A percentile compares a stretch with the other conserved stretches of the same genome.
Evolutionary conservation across 2,113 vertebrate genomes (phyloP).

Genomic region (Sinocyclocheilus rhinocerous): DNA sequence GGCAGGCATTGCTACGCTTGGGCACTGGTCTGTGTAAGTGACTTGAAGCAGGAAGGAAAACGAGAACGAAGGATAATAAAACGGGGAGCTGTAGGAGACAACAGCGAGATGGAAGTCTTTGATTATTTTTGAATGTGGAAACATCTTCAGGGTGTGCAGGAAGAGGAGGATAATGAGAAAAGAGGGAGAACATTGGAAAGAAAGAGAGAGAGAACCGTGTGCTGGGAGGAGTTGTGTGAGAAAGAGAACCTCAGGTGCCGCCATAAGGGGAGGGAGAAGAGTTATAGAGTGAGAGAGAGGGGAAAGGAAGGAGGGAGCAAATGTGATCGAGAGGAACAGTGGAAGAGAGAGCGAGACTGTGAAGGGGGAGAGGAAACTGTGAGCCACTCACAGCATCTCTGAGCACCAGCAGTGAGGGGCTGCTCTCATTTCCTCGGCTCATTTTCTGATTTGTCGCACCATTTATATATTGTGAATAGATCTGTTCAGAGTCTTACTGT

Average conservation of each 20-base stretch:
- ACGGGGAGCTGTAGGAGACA: slow-evolving; percentile 5
- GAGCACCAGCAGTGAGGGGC: slow-evolving; percentile 55
- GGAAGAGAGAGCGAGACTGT: slow-evolving; percentile 67
- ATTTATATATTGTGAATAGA: not conserved
- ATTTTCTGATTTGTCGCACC: not conserved
- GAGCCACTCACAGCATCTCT: slow-evolving; percentile 61
- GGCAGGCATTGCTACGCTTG: slow-evolving; percentile 76
- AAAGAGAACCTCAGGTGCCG: slow-evolving; percentile 83
- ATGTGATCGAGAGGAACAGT: slow-evolving; percentile 74
- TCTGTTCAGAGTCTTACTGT: not conserved
- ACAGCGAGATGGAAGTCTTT: slow-evolving; percentile 42
- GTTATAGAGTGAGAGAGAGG: slow-evolving; percentile 53
- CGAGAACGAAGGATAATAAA: slow-evolving; percentile 42
- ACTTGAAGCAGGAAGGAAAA: slow-evolving; percentile 61
- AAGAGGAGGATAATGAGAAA: slow-evolving; percentile 51
- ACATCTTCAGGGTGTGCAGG: slow-evolving; percentile 66
- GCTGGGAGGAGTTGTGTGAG: slow-evolving; percentile 65
- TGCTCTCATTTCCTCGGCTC: slow-evolving; percentile 37
- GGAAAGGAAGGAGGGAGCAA: slow-evolving; percentile 59
- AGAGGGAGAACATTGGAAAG: slow-evolving; percentile 55
- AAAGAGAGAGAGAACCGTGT: slow-evolving; percentile 65
- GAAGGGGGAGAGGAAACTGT: slow-evolving; percentile 56
- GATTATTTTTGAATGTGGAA: slow-evolving; percentile 79
- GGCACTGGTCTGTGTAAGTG: slow-evolving; percentile 78
- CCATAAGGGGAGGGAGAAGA: slow-evolving; percentile 65